Evolutionary conservation across 2,113 vertebrate genomes (phyloP).

Genomic region (Halichoeres trimaculatus): DNA sequence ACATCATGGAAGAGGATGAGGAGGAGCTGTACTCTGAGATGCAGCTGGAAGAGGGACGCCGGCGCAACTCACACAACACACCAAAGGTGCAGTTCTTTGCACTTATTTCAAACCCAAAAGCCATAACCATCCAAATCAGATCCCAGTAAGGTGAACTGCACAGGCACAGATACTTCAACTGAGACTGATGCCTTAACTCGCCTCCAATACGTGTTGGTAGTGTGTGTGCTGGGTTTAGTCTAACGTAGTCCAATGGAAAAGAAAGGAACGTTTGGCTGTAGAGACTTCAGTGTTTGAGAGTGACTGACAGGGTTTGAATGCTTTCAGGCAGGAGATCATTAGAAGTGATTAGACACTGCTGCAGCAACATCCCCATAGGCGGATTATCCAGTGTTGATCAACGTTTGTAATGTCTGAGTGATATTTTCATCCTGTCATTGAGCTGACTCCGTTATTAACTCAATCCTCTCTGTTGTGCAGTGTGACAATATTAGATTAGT

Average conservation of each 20-base stretch:
- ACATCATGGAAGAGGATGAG: slow-evolving; percentile 99
- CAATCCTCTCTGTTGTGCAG: not conserved
- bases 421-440: not conserved
- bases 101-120: slow-evolving; percentile 65
- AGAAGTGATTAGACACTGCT: not conserved
- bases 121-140: slow-evolving; percentile 55
- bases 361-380: not conserved
- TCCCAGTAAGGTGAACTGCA: slow-evolving; percentile 57
- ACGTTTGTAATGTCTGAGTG: not conserved
- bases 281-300: not conserved
- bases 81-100: slow-evolving; percentile 89
- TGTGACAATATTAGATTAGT: not conserved
- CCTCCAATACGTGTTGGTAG: slow-evolving; percentile 58
- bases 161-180: slow-evolving; percentile 74
- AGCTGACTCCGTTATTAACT: not conserved
- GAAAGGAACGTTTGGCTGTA: not conserved
- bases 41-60: slow-evolving; percentile 92
- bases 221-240: slow-evolving; percentile 64
- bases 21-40: slow-evolving; percentile 97
- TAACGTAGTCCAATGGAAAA: slow-evolving; percentile 26
- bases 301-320: slow-evolving; percentile 3
- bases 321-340: slow-evolving; percentile 7
- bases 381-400: not conserved
- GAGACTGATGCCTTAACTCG: slow-evolving; percentile 71
- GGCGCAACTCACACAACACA: slow-evolving; percentile 89